Base-by-base conservation (phyloP, 2,888 invertebrate genomes). In the Cecidostiba fungosa region DNA sequence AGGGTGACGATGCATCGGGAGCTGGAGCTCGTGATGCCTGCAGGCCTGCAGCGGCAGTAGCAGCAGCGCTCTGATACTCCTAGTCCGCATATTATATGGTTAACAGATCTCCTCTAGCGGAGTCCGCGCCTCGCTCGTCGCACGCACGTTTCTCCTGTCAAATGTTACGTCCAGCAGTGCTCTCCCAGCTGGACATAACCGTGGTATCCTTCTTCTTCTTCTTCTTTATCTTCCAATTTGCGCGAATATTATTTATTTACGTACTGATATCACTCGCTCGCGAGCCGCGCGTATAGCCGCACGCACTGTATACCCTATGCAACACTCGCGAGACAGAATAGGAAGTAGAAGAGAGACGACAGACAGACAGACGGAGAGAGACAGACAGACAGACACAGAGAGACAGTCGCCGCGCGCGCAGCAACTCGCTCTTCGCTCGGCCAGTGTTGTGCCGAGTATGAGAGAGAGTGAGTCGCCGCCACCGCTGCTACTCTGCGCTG, bases 381-480 rank as follows among this genome's bases (percentile, higher is more conserved):
- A 54, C 0, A 54, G 54, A 16, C 14, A 16, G 50, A 36, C 8
- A 19, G 50, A 59, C 6, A 59, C 23, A 59, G 23, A 59, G 59
- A 59, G 59, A 23, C 2, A n/a, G 74, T 76, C 85, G 90, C 86
- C 87, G 87, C 90, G 90, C 81, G 76, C 74, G 70, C 73, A 86
- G 86, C 88, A 82, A 86, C 69, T 90, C 87, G 87, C 88, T 87
- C 90, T 89, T 89, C 90, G 50, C 81, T 77, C 81, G 47, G 62
- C 23, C 54, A 54, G 36, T 23, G 79, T 72, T 50, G 59, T 50
- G 80, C 73, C 62, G 73, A 39, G 79, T 19, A 62, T n/a, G 70
- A 70, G 80, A 19, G 43, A 4, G 47, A 88, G 91, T 91, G 91
- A 91, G 92, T 92, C 92, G 91, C 92, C 92, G 92, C 91, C 92